Base-by-base conservation (phyloP, 2,797 vertebrate species). In the Coilia nasus region DNA sequence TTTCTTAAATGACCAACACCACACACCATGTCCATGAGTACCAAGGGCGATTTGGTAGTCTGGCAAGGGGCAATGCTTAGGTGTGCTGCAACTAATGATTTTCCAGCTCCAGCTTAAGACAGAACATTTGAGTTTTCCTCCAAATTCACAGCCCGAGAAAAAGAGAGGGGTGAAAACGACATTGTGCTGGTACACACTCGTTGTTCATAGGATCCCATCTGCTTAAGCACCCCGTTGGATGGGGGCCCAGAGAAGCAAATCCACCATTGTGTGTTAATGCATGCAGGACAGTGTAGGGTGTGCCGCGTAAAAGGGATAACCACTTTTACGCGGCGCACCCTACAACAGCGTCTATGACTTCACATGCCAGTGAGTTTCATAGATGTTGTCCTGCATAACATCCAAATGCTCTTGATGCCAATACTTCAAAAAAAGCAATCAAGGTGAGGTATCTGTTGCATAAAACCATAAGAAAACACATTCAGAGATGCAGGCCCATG, bases 1-100 rank as follows among this genome's bases (percentile, higher is more conserved):
- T 54, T 50, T 64, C 67, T 46, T 5, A 41, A 54, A 78, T 78
- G 71, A 78, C 71, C 71, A 78, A 78, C 71, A 78, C 17, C 19
- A 75, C 15, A 75, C 62, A 28, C 12, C 0, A 7, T 78, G 5
- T 78, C 71, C 21, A 78, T 21, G 31, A 44, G 71, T 78, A 78
- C 19, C 31, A 75, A 41, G 6, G 31, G 28, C 15, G 35, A 75
- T 78, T 78, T 78, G 71, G 71, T 78, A 6, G 31, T 6, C 31
- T 21, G 35, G 21, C 19, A 21, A 44, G 44, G 71, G 19, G 35
- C 35, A 44, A 25, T 78, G 28, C 67, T 75, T 10, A 17, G 31
- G 62, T 64, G 23, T 64, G 62, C 12, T 64, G 62, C 10, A 64
- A 64, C 60, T 12, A 14, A 64, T 31, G 17, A 15, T 17, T 17